Percentiles rank a stretch among this genome's conserved stretches.
Evolutionary conservation across 2,888 invertebrate species (phyloP).

Genomic region (Lasioglossum malachurum): DNA sequence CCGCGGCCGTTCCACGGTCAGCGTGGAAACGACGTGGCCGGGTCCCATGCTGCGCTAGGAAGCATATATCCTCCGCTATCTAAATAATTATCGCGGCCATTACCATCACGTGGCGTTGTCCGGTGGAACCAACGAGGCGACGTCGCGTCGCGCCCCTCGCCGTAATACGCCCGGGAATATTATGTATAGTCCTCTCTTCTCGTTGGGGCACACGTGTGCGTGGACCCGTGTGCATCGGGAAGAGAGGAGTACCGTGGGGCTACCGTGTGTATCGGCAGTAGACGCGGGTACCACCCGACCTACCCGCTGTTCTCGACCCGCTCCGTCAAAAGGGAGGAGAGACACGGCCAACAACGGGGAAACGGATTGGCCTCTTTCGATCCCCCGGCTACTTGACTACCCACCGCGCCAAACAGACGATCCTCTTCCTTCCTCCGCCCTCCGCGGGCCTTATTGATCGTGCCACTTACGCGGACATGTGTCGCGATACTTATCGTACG

Average conservation of each 20-base stretch:
- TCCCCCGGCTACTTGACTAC: constrained; percentile 64
- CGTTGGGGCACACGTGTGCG: constrained; percentile 41
- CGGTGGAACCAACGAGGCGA: constrained; percentile 77
- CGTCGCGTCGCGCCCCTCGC: constrained; percentile 71
- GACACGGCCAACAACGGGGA: constrained; percentile 32
- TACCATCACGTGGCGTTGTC: constrained; percentile 82
- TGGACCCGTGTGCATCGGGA: not conserved
- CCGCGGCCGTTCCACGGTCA: constrained; percentile 66
- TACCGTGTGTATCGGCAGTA: constrained; percentile 46
- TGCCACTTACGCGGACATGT: constrained; percentile 81
- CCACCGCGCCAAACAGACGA: constrained; percentile 74
- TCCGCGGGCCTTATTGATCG: constrained; percentile 77
- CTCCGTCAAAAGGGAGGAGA: constrained; percentile 9
- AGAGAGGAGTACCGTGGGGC: constrained; percentile 3
- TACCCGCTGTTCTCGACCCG: constrained; percentile 33
- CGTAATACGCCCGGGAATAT: constrained; percentile 73
- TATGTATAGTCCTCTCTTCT: constrained; percentile 67
- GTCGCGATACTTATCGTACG: constrained; percentile 82
- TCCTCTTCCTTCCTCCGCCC: constrained; percentile 52
- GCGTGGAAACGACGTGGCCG: constrained; percentile 76
- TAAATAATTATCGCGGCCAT: constrained; percentile 83
- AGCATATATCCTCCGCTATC: constrained; percentile 82
- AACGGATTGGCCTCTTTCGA: constrained; percentile 55
- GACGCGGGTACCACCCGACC: constrained; percentile 33
- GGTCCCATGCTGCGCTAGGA: constrained; percentile 82